Evolutionary conservation across 2,888 invertebrate species (phyloP).

Genomic region (Meta bourneti): DNA sequence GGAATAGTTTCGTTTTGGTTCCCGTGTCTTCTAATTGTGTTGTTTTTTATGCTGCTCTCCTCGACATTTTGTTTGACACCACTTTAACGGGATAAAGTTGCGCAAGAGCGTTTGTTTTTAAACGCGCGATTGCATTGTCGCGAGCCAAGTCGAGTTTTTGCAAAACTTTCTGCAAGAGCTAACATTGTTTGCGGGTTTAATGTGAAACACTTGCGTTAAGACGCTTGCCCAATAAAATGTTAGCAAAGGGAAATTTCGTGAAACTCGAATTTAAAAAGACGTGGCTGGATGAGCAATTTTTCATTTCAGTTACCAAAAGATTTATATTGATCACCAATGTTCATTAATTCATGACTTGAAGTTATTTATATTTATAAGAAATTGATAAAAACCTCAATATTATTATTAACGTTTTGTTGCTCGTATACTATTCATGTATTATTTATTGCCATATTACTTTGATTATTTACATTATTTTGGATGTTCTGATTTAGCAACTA

Average conservation of each 20-base stretch:
- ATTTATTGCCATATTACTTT: no score
- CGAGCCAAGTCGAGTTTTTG: background rate
- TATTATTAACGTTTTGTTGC: no score
- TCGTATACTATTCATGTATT: no score
- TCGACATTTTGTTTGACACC: background rate
- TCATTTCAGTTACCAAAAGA: no score
- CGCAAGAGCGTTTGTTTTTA: background rate
- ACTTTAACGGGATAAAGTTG: background rate
- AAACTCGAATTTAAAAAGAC: background rate
- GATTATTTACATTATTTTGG: no score
- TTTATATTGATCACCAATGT: no score
- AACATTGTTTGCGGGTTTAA: background rate
- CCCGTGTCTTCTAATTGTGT: background rate
- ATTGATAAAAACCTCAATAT: no score
- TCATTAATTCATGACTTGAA: no score
- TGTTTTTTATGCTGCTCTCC: background rate
- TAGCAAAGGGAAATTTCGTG: background rate
- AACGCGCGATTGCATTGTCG: background rate
- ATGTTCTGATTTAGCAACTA: no score
- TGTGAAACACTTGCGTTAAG: background rate
- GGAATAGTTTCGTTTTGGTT: slow-evolving; percentile 34
- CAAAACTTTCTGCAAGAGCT: background rate
- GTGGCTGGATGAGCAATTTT: background rate
- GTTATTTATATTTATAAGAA: no score
- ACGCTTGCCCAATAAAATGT: background rate